A percentile compares a stretch with the other conserved stretches of the same genome.
These are phyloP conservation scores for Cacatua alba DNA, from an alignment of 2,113 vertebrate genomes.

Conservation along the genomic window DNA sequence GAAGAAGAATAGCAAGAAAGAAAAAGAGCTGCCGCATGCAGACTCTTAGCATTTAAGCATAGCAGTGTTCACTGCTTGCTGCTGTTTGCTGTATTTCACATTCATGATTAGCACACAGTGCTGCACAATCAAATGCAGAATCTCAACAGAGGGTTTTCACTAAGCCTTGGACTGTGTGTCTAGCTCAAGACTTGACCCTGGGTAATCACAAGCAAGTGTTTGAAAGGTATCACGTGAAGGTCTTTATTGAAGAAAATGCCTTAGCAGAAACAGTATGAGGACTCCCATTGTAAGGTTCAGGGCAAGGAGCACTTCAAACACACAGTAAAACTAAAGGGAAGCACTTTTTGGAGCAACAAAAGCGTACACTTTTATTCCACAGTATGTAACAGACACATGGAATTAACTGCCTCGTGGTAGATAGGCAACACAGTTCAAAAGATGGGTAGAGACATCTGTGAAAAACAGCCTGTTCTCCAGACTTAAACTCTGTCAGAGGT, in stretches of 20 bases:
- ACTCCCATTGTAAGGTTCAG: background rate
- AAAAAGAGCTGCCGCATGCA: rapidly evolving
- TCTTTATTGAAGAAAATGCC: background rate
- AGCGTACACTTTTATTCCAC: background rate
- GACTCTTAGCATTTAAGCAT: background rate
- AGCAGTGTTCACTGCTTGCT: background rate
- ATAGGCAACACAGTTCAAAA: background rate
- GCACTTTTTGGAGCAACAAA: background rate
- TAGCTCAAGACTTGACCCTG: background rate
- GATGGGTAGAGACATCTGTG: background rate
- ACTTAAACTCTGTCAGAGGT: background rate
- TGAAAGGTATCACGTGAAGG: background rate
- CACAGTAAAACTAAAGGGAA: background rate
- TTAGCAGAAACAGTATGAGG: background rate
- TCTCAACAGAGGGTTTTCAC: background rate
- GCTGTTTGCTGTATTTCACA: background rate
- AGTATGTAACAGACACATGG: background rate
- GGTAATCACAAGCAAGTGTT: background rate
- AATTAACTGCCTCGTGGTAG: background rate
- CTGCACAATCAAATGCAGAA: background rate
- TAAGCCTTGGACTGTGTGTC: background rate
- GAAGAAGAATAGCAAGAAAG: background rate
- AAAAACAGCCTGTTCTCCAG: background rate
- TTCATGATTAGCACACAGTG: background rate
- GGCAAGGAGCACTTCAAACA: background rate